Base-by-base conservation (phyloP, 2,113 vertebrate species). In the rat (Rattus norvegicus) region DNA sequence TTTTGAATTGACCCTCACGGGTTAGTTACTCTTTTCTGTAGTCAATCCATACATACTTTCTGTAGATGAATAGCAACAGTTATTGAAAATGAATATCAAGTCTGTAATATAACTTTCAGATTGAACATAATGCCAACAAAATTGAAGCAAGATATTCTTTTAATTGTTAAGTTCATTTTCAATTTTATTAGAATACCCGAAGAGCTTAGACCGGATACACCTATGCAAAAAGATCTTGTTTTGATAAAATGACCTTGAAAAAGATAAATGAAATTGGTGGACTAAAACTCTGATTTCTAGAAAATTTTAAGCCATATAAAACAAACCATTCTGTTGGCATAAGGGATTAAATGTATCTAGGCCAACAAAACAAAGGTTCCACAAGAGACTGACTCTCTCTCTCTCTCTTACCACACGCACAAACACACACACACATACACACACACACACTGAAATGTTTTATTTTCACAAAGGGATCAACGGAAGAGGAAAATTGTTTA, bases 221-320 rank as follows among this genome's bases (percentile, higher is more conserved):
- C 3, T 85, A 72, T 33, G 85, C 2, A 8, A 84, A 75, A 86
- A 54, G 36, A 63, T 33, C 24, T 92, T 90, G 49, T 65, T 52
- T 59, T 89, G 16, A 92, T 5, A 92, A 96, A 90, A 84, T 80
- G 52, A 91, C 63, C 24, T 85, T 92, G 72, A 72, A 87, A 93
- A 93, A 17, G 33, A 70, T 56, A 28, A 79, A 91, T 93, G 36
- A 85, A 75, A 30, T 63, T 88, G 79, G 4, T 88, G 22, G 69
- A 86, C 3, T 54, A 30, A 88, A 84, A 92, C 13, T 90, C 36
- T 84, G 17, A 86, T 89, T 88, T 93, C 16, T 22, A 95, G 72
- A 88, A 5, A 76, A 10, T 52, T 43, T 63, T n/a, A 43, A 6
- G 28, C 39, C 26, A 24, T 3, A 65, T 39, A 76, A 65, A n/a